phyloP scores from a whole-genome alignment of 2,113 vertebrate species.

The Gavialis gangeticus region DNA sequence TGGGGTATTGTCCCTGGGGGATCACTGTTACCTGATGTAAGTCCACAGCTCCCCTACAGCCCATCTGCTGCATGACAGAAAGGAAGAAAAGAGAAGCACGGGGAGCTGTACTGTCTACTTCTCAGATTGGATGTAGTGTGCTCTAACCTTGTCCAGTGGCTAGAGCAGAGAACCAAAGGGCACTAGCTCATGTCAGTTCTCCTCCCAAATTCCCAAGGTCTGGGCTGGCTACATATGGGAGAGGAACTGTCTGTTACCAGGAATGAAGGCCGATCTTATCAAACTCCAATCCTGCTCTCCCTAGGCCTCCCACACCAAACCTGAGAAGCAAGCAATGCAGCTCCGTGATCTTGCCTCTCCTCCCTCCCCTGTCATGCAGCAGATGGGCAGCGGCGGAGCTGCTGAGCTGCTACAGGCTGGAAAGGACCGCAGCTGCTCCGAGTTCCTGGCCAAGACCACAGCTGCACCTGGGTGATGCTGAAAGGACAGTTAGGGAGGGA shows the following conservation, averaged over 20 bases:
- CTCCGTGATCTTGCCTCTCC: neutral
- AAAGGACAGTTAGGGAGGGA: neutral
- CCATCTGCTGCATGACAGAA: no score
- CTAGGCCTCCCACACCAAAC: neutral
- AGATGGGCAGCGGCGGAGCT: neutral
- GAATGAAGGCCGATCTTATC: neutral
- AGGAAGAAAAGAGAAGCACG: no score
- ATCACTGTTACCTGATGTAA: neutral
- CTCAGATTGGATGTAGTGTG: no score
- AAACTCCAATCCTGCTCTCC: neutral
- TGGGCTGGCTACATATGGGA: neutral
- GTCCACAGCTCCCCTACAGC: neutral
- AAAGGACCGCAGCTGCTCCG: neutral
- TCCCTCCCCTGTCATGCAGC: neutral
- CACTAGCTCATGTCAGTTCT: neutral
- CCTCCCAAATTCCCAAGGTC: neutral
- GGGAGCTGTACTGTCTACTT: no score
- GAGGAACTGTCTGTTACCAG: neutral
- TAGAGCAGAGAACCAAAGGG: neutral
- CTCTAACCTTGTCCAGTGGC: neutral
- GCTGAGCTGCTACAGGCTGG: neutral
- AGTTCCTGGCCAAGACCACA: neutral
- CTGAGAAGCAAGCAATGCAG: neutral
- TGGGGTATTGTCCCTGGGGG: neutral
- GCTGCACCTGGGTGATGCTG: neutral